Evolutionary conservation across 1,140 invertebrate species (phyloP), one percentile per base, ranked within the genome.

Genomic region (Ditylenchus dipsaci): DNA sequence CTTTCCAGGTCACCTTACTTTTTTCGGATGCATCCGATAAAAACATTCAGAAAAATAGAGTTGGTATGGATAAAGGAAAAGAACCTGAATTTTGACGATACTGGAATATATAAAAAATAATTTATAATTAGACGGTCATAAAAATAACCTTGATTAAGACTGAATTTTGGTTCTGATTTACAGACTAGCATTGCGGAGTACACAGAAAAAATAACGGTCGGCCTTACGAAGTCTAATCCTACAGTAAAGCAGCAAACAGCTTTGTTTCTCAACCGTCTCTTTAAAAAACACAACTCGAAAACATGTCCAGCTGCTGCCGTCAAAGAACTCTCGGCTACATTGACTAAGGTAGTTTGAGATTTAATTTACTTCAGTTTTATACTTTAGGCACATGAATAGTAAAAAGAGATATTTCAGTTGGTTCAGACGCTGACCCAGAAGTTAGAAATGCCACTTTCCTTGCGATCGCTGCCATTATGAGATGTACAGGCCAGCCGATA

Each of bases 161-260:
- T 38, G 33, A 5, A 38, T 38, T 11, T 38, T 38, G 33, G 3
- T n/a, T n/a, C n/a, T 11, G 11, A 17, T 8, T 33, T 69, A 27
- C 29, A 67, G 65, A 38, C 30, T 1, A 33, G 27, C 11, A 19
- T 68, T n/a, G 58, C 27, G 21, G 19, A 21, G 5, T 57, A 53
- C 47, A 11, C 26, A n/a, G 26, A 23, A 29, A 27, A 38, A 42
- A 27, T 63, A 8, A n/a, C 26, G 0, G 49, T 47, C 21, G 67
- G 42, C 7, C 21, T 69, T 17, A 43, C 21, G 13, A 69, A 69
- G 26, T 19, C 67, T 15, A 69, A 69, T 58, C 67, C 67, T 30
- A 33, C 27, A 45, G 23, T 63, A 19, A 63, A 57, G 30, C 15
- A 38, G 11, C 67, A 69, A 63, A 26, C 42, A 47, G 59, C 64